phyloP scores from a whole-genome alignment of 1,140 invertebrate genomes.

The Andricus grossulariae region DNA sequence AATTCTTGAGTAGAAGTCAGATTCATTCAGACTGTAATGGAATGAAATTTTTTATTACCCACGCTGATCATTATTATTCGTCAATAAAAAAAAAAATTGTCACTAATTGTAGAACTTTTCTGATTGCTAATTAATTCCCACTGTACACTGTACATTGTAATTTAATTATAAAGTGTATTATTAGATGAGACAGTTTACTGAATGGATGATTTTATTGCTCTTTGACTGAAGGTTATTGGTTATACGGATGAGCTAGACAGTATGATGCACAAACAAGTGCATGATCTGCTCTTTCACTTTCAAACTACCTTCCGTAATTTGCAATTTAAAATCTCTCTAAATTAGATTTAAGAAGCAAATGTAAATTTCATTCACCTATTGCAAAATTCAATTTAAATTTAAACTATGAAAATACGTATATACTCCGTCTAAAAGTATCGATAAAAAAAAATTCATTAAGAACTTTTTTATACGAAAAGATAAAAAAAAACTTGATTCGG shows the following conservation, averaged over 20 bases:
- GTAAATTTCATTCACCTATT: background rate
- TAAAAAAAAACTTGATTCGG: too few relatives aligned
- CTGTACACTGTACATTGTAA: background rate
- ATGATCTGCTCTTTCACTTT: constrained; percentile 12
- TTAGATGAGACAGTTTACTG: constrained; percentile 18
- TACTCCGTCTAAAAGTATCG: too few relatives aligned
- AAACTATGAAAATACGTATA: too few relatives aligned
- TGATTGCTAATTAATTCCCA: background rate
- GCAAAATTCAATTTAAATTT: background rate
- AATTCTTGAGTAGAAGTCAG: too few relatives aligned
- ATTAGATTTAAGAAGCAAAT: constrained; percentile 1
- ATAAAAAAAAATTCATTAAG: too few relatives aligned
- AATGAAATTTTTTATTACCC: too few relatives aligned
- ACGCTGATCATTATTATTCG: too few relatives aligned
- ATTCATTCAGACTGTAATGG: too few relatives aligned
- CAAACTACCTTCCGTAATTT: constrained; percentile 10
- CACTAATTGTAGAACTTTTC: background rate
- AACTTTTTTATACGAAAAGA: too few relatives aligned
- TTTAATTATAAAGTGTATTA: background rate
- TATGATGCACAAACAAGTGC: constrained; percentile 15
- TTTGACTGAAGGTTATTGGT: constrained; percentile 21
- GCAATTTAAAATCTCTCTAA: constrained; percentile 8
- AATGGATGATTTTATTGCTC: constrained; percentile 20
- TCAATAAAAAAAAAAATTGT: too few relatives aligned
- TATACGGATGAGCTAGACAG: background rate